Conservation (phyloP, 2,888 invertebrate genomes). For the Oscheius sp. region DNA sequence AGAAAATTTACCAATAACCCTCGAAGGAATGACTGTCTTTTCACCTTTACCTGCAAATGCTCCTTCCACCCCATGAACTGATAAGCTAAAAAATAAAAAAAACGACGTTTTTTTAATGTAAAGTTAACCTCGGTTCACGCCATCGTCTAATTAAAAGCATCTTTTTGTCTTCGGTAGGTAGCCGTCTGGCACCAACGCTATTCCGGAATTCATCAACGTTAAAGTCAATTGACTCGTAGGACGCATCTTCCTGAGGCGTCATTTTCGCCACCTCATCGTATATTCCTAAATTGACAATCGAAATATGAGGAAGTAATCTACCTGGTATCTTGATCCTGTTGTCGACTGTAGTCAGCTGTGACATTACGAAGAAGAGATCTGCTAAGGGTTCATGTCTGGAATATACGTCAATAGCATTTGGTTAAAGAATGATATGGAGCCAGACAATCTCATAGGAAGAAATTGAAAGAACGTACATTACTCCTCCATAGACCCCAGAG, state of each 20-base stretch:
- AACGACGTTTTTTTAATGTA: background rate
- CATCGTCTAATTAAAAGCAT: conserved; percentile 48
- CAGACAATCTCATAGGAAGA: background rate
- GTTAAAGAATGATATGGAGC: background rate
- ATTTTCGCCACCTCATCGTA: conserved; percentile 82
- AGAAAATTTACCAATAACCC: conserved; percentile 88
- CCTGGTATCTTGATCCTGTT: conserved; percentile 82
- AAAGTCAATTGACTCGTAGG: conserved; percentile 87
- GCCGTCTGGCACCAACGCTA: conserved; percentile 46
- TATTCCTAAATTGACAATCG: conserved; percentile 71
- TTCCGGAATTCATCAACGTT: conserved; percentile 75
- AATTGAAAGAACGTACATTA: conserved; percentile 77
- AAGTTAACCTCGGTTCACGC: conserved; percentile 44
- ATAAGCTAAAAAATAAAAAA: conserved; percentile 76
- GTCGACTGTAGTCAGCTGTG: conserved; percentile 77
- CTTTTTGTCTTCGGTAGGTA: conserved; percentile 53
- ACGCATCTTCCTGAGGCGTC: conserved; percentile 72
- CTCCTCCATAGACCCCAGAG: conserved; percentile 93
- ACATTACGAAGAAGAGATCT: conserved; percentile 87
- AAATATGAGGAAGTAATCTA: conserved; percentile 11
- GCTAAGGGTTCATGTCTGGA: conserved; percentile 83
- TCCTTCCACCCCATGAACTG: conserved; percentile 92
- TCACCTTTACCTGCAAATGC: conserved; percentile 93
- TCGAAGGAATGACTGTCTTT: conserved; percentile 77
- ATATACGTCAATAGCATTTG: background rate